phyloP scores from a whole-genome alignment of 2,888 invertebrate species.

The Griposia aprilina region DNA sequence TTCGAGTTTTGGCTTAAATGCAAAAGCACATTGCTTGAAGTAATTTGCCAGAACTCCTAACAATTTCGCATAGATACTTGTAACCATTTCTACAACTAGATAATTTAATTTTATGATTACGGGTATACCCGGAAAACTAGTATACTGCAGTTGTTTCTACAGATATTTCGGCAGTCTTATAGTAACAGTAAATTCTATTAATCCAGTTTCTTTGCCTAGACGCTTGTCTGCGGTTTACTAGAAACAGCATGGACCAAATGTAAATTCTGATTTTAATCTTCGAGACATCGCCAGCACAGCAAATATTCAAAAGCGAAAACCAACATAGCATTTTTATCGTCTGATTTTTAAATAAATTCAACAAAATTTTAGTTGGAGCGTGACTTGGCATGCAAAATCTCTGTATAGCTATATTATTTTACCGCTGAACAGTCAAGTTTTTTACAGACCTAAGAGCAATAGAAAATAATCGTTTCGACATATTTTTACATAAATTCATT shows the following conservation, averaged over 20 bases:
- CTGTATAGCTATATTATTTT: slow-evolving; percentile 59
- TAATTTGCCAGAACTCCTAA: slow-evolving; percentile 20
- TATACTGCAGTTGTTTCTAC: slow-evolving; percentile 21
- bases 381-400: slow-evolving; percentile 67
- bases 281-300: slow-evolving; percentile 52
- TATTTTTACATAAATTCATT: slow-evolving; percentile 67
- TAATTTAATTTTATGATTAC: slow-evolving; percentile 42
- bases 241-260: slow-evolving; percentile 53
- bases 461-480: slow-evolving; percentile 62
- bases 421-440: slow-evolving; percentile 62
- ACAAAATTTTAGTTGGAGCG: slow-evolving; percentile 66
- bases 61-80: slow-evolving; percentile 24
- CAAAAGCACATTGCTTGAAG: not conserved
- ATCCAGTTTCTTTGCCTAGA: slow-evolving; percentile 6
- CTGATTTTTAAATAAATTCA: slow-evolving; percentile 69
- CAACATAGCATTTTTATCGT: slow-evolving; percentile 63
- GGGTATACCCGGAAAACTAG: slow-evolving; percentile 17
- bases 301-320: slow-evolving; percentile 62
- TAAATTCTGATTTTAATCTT: slow-evolving; percentile 64
- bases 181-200: slow-evolving; percentile 31
- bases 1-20: slow-evolving; percentile 7
- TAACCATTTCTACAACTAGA: slow-evolving; percentile 20
- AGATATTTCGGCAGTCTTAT: slow-evolving; percentile 6
- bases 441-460: slow-evolving; percentile 60
- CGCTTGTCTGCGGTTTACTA: slow-evolving; percentile 10